These are phyloP conservation scores for Toxostoma redivivum DNA, from an alignment of 2,113 vertebrate species.

Conservation along the genomic window DNA sequence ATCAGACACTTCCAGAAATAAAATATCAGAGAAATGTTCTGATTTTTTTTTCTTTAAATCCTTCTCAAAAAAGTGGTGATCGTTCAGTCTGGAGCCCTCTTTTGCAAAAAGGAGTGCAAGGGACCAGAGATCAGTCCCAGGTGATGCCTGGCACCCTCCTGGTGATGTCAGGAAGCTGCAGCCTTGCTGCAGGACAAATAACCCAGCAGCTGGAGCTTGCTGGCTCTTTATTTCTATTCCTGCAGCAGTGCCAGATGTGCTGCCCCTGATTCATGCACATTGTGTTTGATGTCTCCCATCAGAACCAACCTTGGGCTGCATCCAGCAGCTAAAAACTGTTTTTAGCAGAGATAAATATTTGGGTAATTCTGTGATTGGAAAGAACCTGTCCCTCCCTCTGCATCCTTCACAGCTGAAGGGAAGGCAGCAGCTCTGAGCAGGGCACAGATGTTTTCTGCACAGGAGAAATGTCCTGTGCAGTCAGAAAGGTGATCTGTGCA, in stretches of 20 bases:
- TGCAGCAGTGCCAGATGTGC: slow-evolving; percentile 23
- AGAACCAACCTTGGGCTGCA: neutral
- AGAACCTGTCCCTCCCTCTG: neutral
- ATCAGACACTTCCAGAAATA: slow-evolving; percentile 57
- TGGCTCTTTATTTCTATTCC: neutral
- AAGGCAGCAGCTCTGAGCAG: neutral
- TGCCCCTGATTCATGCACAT: neutral
- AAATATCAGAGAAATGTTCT: neutral
- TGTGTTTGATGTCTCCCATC: neutral
- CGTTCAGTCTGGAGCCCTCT: neutral
- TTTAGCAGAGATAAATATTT: slow-evolving; percentile 6
- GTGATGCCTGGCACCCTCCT: neutral
- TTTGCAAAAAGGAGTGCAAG: neutral
- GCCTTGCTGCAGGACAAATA: neutral
- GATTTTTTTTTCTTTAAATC: neutral
- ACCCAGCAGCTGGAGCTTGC: neutral
- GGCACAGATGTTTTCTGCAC: neutral
- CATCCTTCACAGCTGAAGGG: neutral
- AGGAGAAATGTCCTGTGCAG: fast-evolving
- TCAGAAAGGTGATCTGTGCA: too few species aligned
- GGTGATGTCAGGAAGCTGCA: neutral
- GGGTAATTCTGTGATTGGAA: neutral
- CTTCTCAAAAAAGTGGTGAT: neutral
- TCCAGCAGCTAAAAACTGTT: neutral
- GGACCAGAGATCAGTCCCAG: neutral